Base-by-base conservation (phyloP, 2,797 vertebrate species). In the Oophaga sylvatica region DNA sequence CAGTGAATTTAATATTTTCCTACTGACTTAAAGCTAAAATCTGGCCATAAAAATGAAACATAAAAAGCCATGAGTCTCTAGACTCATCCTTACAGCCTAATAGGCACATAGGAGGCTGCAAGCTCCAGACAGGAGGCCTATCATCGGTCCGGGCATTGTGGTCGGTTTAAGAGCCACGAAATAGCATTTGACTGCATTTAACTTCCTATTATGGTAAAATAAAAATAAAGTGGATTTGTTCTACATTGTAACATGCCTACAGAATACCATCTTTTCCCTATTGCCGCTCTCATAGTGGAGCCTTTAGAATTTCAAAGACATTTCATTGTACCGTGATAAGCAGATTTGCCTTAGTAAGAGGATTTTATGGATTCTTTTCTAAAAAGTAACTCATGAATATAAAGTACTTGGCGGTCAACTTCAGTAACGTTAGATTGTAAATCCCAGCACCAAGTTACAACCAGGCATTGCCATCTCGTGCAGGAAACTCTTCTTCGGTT, bases 271-370 rank as follows among this genome's bases (percentile, higher is more conserved):
- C 31, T 13, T 60, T 60, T 60, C 6, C 7, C 53, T 56, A 60
- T 26, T 8, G 63, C 70, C 45, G 45, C 68, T 62, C 75, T 85
- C 26, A 81, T 68, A 85, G 12, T 8, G 59, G 41, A 57, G 53
- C 59, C 26, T 63, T 29, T 56, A 53, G 71, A 11, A 80, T 31
- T 48, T 59, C 19, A 83, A 59, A 83, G 57, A 31, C 22, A 59
- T 85, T 65, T 76, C 53, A 60, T 45, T 60, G 65, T 77, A 53
- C 56, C 56, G n/a, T 35, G 31, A 89, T 76, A 88, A 85, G 82
- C 41, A 80, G 87, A 88, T 88, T 88, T 87, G 71, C 35, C 63
- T 29, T 41, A 84, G 60, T 88, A 88, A 85, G 78, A 85, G 87
- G 78, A 88, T 88, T 85, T 85, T 48, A 88, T 81, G 59, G 79